phyloP scores from a whole-genome alignment of 2,888 invertebrate species.

The Drosophila greeni region DNA sequence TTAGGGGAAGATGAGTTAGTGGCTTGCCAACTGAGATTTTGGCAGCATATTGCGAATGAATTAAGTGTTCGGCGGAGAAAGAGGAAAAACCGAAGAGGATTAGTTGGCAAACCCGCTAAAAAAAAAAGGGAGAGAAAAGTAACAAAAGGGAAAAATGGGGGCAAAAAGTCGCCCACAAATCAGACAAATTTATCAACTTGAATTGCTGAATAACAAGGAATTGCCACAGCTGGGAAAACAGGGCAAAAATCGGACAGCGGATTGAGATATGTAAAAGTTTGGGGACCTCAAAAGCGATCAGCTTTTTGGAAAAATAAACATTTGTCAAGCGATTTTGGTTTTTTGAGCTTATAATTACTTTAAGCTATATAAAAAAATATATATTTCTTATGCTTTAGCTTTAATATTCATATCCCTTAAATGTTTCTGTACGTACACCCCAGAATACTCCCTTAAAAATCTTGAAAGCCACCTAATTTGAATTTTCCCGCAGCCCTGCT shows the following conservation, averaged over 20 bases:
- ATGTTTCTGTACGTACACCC: too few species aligned
- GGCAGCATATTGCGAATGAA: slow-evolving; percentile 39
- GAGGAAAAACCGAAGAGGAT: neutral
- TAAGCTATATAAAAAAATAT: neutral
- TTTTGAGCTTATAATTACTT: neutral
- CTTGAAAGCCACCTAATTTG: neutral
- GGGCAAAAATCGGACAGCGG: neutral
- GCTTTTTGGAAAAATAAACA: slow-evolving; percentile 1
- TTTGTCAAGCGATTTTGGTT: too few species aligned
- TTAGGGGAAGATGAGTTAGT: slow-evolving; percentile 37
- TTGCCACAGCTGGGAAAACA: slow-evolving; percentile 14
- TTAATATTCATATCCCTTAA: too few species aligned
- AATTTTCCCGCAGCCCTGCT: neutral
- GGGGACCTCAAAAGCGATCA: slow-evolving; percentile 1
- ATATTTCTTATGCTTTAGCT: too few species aligned
- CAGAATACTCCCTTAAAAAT: too few species aligned
- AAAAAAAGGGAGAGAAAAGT: slow-evolving; percentile 1
- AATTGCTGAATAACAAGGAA: slow-evolving; percentile 31
- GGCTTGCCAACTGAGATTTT: slow-evolving; percentile 47
- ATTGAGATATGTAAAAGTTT: slow-evolving; percentile 6
- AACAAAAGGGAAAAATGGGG: neutral
- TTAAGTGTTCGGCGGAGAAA: slow-evolving; percentile 18
- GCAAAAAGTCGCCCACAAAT: slow-evolving; percentile 19
- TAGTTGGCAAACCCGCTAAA: slow-evolving; percentile 18
- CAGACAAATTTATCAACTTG: slow-evolving; percentile 39